phyloP scores from a whole-genome alignment of 2,797 vertebrate species.

The Babyrousa celebensis region DNA sequence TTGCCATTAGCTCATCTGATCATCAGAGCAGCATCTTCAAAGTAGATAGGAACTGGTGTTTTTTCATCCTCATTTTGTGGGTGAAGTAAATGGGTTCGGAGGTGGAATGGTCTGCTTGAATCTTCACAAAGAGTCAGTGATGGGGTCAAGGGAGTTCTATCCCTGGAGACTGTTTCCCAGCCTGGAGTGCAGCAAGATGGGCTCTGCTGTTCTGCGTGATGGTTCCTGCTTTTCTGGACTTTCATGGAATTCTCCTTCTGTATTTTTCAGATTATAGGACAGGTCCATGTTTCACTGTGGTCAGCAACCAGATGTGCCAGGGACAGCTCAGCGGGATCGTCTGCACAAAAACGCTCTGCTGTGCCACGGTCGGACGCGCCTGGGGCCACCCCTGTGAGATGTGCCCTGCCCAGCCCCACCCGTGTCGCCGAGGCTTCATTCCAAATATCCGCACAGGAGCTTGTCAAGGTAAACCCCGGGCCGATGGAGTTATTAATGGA shows the following conservation, averaged over 20 bases:
- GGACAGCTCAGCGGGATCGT: slow-evolving; percentile 98
- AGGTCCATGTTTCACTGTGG: slow-evolving; percentile 97
- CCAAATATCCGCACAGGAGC: slow-evolving; percentile 98
- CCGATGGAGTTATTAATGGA: slow-evolving; percentile 89
- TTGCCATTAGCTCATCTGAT: background rate
- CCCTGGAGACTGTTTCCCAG: background rate
- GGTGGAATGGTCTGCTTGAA: background rate
- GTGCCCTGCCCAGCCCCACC: slow-evolving; percentile 98
- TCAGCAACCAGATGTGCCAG: slow-evolving; percentile 99
- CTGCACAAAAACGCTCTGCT: slow-evolving; percentile 99
- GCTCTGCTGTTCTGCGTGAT: background rate
- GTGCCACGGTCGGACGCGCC: slow-evolving; percentile 97
- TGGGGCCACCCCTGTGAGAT: slow-evolving; percentile 99
- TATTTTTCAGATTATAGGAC: slow-evolving; percentile 97
- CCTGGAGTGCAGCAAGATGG: background rate
- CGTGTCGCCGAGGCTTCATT: slow-evolving; percentile 98
- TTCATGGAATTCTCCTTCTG: slow-evolving; percentile 65
- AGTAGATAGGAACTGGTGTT: background rate
- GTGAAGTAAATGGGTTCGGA: background rate
- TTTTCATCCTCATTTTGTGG: background rate
- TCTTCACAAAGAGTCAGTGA: background rate
- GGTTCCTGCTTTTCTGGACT: background rate
- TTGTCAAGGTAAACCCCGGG: slow-evolving; percentile 96
- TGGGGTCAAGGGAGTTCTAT: background rate
- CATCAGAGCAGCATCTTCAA: background rate